phyloP scores from a whole-genome alignment of 2,888 invertebrate species.

The Drosophila borealis region DNA sequence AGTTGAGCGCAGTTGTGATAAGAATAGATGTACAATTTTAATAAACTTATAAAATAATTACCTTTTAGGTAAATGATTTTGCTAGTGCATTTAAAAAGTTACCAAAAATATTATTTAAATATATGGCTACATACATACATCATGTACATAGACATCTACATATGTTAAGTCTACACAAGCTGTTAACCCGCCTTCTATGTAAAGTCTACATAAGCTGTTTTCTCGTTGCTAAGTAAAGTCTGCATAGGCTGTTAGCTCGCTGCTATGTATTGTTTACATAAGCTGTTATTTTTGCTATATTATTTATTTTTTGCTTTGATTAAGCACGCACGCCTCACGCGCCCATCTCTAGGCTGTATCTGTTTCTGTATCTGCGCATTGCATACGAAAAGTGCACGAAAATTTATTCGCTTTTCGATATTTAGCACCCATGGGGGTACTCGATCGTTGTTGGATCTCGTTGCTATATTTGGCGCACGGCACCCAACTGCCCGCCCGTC shows the following conservation, averaged over 20 bases:
- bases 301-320: background rate
- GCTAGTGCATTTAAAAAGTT: no score
- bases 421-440: constrained; percentile 77
- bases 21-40: background rate
- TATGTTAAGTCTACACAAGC: no score
- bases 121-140: no score
- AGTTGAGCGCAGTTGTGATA: background rate
- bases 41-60: background rate
- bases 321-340: constrained; percentile 19
- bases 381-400: constrained; percentile 61
- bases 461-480: constrained; percentile 56
- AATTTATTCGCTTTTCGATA: constrained; percentile 74
- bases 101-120: no score
- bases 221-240: no score
- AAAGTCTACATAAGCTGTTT: no score
- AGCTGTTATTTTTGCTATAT: background rate
- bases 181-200: no score
- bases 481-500: constrained; percentile 7
- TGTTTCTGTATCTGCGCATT: constrained; percentile 42
- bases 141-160: no score
- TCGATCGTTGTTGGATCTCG: constrained; percentile 50
- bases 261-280: no score
- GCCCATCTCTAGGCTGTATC: constrained; percentile 31
- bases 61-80: background rate
- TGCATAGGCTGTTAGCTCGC: no score